Evolutionary conservation across 2,888 invertebrate genomes (phyloP), one percentile per base, ranked within the genome.

Genomic region (Adelognathus sp.): DNA sequence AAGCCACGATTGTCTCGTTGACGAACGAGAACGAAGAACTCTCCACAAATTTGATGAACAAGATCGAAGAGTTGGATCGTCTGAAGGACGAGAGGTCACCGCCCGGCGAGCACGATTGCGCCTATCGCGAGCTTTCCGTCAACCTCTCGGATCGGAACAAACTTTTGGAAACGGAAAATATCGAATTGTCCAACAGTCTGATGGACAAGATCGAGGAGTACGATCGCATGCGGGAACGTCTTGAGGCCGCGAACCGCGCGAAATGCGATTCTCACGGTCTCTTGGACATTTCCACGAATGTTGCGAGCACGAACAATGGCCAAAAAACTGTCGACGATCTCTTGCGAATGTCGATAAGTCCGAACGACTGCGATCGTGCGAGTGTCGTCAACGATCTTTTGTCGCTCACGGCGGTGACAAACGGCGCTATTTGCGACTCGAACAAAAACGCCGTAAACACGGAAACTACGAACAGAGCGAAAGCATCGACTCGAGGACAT

Each of bases 41-140:
- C 24, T 94, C 95, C 0, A 93, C 92, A 41, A 92, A 94, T 86
- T 82, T 95, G 1, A 93, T 94, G 90, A 94, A 94, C 56, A 92
- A 90, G 76, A 91, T 94, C 63, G 92, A 93, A 66, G 89, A 90
- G 44, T 72, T 88, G 1, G 86, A 88, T 14, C 82, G 71, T 16
- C 60, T 86, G 0, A 88, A 86, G 54, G 84, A 86, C 46, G 85
- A 83, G 29, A 84, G 86, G 67, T 70, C 84, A 1, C 69, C 84
- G 9, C 44, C 84, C 0, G 85, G 81, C 18, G 86, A 88, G 21
- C 88, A 89, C 24, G 85, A 88, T 4, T 90, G 90, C 21, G 81
- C 69, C 7, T 87, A 86, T 29, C 87, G 82, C 56, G 86, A 88
- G 14, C 80, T 84, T 52, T 36, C 64, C 5, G 79, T 75, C 11